Percentiles rank a stretch among this genome's conserved stretches.
Conservation (phyloP, 2,888 invertebrate genomes). For the Drosophila fulvimacula region DNA sequence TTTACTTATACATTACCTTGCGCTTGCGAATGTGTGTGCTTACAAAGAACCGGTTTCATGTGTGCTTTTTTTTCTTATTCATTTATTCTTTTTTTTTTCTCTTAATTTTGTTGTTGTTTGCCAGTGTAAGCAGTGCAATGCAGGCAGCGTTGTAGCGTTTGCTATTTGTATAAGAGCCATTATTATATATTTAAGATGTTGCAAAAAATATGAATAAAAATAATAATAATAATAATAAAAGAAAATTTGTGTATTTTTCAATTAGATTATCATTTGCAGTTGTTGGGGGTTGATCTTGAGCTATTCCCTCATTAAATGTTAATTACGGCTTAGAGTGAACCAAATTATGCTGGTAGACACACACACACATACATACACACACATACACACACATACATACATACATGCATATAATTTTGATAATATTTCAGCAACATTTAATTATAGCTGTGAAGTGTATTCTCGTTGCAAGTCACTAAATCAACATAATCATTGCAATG, state of each 20-base stretch:
- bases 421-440: conserved; percentile 6
- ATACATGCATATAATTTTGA: not conserved
- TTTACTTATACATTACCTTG: conserved; percentile 15
- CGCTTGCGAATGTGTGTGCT: conserved; percentile 6
- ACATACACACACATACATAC: not conserved
- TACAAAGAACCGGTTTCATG: conserved; percentile 4
- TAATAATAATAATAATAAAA: not conserved
- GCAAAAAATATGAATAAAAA: not conserved
- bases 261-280: not conserved
- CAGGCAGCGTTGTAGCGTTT: not conserved
- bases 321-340: not conserved
- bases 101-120: not conserved
- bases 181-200: not conserved
- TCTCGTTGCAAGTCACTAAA: conserved; percentile 38
- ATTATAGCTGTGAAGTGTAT: conserved; percentile 39
- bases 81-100: not conserved
- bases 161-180: conserved; percentile 2
- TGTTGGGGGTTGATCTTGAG: not conserved
- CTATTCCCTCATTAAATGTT: not conserved
- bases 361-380: not conserved
- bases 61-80: not conserved
- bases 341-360: conserved; percentile 7
- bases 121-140: conserved; percentile 11
- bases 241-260: not conserved
- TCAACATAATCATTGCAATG: conserved; percentile 26